Percentiles rank a stretch among this genome's conserved stretches.
These are phyloP conservation scores for Ardeotis arabs DNA, from an alignment of 2,113 vertebrate species.

Conservation along the genomic window DNA sequence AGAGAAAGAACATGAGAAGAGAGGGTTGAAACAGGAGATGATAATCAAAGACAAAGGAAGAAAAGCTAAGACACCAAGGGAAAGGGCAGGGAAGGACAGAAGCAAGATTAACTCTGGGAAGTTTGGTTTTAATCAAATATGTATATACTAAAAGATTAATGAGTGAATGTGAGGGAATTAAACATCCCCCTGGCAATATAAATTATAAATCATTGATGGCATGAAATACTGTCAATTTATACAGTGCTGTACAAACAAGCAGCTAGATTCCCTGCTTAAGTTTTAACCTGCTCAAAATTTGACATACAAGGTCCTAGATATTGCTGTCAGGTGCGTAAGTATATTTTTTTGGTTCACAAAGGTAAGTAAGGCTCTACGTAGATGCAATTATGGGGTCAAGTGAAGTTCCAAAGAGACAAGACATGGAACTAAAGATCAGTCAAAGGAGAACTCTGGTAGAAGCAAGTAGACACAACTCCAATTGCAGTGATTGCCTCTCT, in stretches of 20 bases:
- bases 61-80: background rate
- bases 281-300: background rate
- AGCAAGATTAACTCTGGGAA: background rate
- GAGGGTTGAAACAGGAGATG: background rate
- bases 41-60: slow-evolving; percentile 18
- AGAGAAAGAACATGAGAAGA: background rate
- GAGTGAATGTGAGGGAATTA: slow-evolving; percentile 21
- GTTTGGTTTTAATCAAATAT: slow-evolving; percentile 38
- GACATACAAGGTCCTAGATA: background rate
- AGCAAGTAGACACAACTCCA: background rate
- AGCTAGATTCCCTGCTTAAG: background rate
- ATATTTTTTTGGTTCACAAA: too few species aligned
- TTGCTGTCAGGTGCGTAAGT: too few species aligned
- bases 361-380: background rate
- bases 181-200: background rate
- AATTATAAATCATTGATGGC: slow-evolving; percentile 28
- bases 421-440: background rate
- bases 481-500: background rate
- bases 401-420: background rate
- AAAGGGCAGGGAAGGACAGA: background rate
- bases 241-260: slow-evolving; percentile 25
- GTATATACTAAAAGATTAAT: slow-evolving; percentile 50
- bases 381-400: background rate
- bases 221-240: slow-evolving; percentile 10
- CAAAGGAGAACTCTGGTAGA: background rate